These are phyloP conservation scores for Neogobius melanostomus DNA, from an alignment of 2,113 vertebrate species.

Conservation along the genomic window DNA sequence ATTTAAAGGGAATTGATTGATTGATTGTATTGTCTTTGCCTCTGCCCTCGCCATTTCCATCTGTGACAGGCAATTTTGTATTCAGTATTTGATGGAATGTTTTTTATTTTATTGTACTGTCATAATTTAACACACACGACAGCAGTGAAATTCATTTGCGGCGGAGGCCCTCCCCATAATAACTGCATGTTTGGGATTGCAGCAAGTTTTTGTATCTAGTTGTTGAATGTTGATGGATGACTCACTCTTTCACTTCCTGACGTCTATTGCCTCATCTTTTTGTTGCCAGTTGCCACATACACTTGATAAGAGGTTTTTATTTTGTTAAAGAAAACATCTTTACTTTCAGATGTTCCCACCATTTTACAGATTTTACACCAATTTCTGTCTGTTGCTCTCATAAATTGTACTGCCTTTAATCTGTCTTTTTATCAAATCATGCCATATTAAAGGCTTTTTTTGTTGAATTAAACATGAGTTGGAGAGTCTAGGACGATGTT, in stretches of 20 bases:
- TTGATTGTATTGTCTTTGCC: slow-evolving; percentile 63
- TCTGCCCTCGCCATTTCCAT: slow-evolving; percentile 49
- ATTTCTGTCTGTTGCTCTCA: background rate
- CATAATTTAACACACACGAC: slow-evolving; percentile 44
- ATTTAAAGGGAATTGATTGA: slow-evolving; percentile 70
- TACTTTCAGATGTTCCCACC: slow-evolving; percentile 15
- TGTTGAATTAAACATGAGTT: background rate
- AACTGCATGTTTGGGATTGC: slow-evolving; percentile 45
- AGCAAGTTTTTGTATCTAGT: slow-evolving; percentile 42
- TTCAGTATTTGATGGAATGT: slow-evolving; percentile 63
- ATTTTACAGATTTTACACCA: slow-evolving; percentile 27
- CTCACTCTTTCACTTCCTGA: slow-evolving; percentile 45
- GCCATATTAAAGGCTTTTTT: background rate
- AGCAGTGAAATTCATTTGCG: slow-evolving; percentile 54
- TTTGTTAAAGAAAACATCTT: slow-evolving; percentile 7
- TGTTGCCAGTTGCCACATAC: slow-evolving; percentile 18
- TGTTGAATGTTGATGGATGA: slow-evolving; percentile 64
- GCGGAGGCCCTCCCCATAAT: slow-evolving; percentile 40
- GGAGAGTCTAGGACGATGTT: background rate
- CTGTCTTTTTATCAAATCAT: background rate
- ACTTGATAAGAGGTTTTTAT: slow-evolving; percentile 43
- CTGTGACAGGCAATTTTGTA: slow-evolving; percentile 69
- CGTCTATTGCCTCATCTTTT: slow-evolving; percentile 38
- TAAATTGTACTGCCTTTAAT: background rate
- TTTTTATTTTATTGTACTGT: slow-evolving; percentile 60